Conservation (phyloP, 1,140 invertebrate species). For the Heliconius congener region DNA sequence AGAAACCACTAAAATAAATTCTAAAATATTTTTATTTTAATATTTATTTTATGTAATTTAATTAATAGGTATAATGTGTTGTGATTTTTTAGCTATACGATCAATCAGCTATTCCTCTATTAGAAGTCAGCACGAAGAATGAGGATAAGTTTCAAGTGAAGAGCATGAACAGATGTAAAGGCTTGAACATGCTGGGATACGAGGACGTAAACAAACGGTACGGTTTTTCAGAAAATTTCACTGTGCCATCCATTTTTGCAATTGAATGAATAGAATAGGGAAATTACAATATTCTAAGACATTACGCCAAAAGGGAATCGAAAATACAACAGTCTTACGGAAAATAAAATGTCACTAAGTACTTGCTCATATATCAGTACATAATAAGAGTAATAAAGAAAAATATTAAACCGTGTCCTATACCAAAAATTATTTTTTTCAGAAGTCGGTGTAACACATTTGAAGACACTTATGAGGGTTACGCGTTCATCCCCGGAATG, state of each 20-base stretch:
- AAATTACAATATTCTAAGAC: too few relatives aligned
- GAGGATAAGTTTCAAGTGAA: slow-evolving; percentile 61
- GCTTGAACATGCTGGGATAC: slow-evolving; percentile 49
- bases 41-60: not conserved
- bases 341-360: too few relatives aligned
- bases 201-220: slow-evolving; percentile 48
- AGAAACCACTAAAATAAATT: too few relatives aligned
- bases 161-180: slow-evolving; percentile 59
- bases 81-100: slow-evolving; percentile 59
- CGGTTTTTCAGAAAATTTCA: too few relatives aligned
- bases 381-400: too few relatives aligned
- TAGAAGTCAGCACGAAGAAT: slow-evolving; percentile 47
- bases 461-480: slow-evolving; percentile 82
- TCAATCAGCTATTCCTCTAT: slow-evolving; percentile 40
- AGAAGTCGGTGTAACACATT: slow-evolving; percentile 59
- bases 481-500: slow-evolving; percentile 83
- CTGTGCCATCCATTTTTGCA: too few relatives aligned
- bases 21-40: too few relatives aligned
- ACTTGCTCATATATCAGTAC: too few relatives aligned
- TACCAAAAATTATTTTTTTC: slow-evolving; percentile 11
- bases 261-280: too few relatives aligned
- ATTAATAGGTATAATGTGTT: not conserved
- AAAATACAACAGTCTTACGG: too few relatives aligned
- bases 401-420: too few relatives aligned
- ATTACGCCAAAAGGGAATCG: too few relatives aligned